These are phyloP conservation scores for Hypolimnas misippus DNA, from an alignment of 2,888 invertebrate genomes.

Conservation along the genomic window DNA sequence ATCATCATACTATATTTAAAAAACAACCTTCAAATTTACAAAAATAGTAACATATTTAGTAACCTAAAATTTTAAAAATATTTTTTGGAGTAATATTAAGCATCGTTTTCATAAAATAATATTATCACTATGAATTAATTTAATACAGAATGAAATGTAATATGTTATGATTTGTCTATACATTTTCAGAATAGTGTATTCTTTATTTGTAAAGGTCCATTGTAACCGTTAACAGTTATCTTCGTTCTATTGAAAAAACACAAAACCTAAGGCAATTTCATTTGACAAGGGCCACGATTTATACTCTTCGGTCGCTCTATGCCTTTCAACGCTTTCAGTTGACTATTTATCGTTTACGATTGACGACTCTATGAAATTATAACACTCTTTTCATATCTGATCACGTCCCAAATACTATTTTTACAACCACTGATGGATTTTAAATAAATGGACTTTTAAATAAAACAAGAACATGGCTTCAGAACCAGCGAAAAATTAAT, in stretches of 20 bases:
- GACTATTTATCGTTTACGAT: slow-evolving; percentile 10
- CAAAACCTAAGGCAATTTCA: slow-evolving; percentile 35
- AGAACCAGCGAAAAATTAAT: too few relatives aligned
- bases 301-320: slow-evolving; percentile 31
- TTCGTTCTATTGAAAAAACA: slow-evolving; percentile 19
- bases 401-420: too few relatives aligned
- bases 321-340: slow-evolving; percentile 17
- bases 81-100: too few relatives aligned
- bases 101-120: too few relatives aligned
- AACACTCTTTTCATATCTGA: too few relatives aligned
- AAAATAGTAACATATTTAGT: too few relatives aligned
- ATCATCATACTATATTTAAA: too few relatives aligned
- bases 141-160: background rate
- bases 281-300: slow-evolving; percentile 43
- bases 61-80: too few relatives aligned
- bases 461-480: too few relatives aligned
- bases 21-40: too few relatives aligned
- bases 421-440: too few relatives aligned
- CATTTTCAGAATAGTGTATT: background rate
- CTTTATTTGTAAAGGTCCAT: slow-evolving; percentile 15
- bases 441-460: too few relatives aligned
- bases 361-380: slow-evolving; percentile 5
- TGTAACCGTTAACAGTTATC: slow-evolving; percentile 19
- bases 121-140: background rate
- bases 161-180: background rate